Conservation (phyloP, 2,888 invertebrate genomes). For the Diaprepes abbreviatus region DNA sequence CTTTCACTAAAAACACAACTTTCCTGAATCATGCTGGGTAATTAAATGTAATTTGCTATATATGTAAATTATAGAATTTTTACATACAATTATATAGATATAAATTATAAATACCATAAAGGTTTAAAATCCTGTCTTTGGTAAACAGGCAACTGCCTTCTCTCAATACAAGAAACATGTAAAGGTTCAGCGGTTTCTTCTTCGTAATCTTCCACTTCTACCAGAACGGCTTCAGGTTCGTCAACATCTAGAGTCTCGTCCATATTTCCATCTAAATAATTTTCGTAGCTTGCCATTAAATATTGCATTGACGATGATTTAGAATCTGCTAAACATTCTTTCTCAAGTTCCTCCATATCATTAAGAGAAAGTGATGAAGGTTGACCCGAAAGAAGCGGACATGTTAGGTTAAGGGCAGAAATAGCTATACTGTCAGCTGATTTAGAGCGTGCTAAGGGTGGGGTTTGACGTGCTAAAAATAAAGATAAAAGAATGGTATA, state of each 20-base stretch:
- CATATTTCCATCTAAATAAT: conserved; percentile 54
- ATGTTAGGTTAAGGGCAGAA: conserved; percentile 61
- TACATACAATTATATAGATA: no score
- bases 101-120: no score
- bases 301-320: conserved; percentile 58
- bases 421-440: conserved; percentile 82
- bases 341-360: conserved; percentile 78
- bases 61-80: no score
- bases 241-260: conserved; percentile 53
- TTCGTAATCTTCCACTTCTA: conserved; percentile 85
- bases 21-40: no score
- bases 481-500: no score
- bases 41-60: no score
- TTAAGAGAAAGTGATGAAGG: conserved; percentile 83
- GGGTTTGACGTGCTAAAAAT: conserved; percentile 29
- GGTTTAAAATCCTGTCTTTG: conserved; percentile 75
- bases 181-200: conserved; percentile 84
- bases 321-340: conserved; percentile 64
- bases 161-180: conserved; percentile 76
- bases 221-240: conserved; percentile 82
- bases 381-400: conserved; percentile 73
- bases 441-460: conserved; percentile 76
- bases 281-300: conserved; percentile 52
- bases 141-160: conserved; percentile 83
- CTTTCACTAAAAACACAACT: conserved; percentile 63